These are phyloP conservation scores for Alectura lathami DNA, from an alignment of 2,113 vertebrate genomes.

Conservation along the genomic window DNA sequence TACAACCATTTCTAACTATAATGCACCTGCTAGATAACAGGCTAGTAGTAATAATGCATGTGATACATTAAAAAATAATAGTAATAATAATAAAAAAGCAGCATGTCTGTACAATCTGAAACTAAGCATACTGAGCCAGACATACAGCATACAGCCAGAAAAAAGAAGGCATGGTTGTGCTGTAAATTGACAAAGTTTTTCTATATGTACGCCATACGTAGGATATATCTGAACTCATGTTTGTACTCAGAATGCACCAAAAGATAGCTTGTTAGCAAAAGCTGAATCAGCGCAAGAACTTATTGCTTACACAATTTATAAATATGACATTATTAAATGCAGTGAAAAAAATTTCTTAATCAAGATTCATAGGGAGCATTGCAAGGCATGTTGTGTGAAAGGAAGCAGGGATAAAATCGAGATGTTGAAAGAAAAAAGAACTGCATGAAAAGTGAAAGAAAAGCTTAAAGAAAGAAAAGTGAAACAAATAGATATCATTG, in stretches of 20 bases:
- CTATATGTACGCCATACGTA: background rate
- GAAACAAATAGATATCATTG: background rate
- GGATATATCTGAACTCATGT: background rate
- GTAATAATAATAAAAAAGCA: background rate
- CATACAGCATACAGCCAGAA: background rate
- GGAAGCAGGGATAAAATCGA: background rate
- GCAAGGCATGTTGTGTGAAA: conserved; percentile 44
- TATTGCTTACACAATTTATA: conserved; percentile 12
- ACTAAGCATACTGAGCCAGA: background rate
- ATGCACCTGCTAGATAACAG: background rate
- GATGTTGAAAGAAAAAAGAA: background rate
- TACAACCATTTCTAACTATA: background rate
- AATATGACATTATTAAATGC: conserved; percentile 25
- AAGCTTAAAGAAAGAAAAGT: background rate
- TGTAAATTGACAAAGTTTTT: background rate
- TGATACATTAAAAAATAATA: background rate
- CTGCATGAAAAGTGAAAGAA: background rate
- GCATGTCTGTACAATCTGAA: background rate
- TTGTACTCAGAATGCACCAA: background rate
- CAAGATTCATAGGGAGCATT: conserved; percentile 31
- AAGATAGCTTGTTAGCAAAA: background rate
- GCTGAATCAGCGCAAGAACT: background rate
- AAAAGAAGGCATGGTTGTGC: background rate
- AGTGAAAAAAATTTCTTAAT: background rate
- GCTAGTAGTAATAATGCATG: background rate